A percentile compares a stretch with the other conserved stretches of the same genome.
These are phyloP conservation scores for Erebia ligea DNA, from an alignment of 2,888 invertebrate genomes.

Conservation along the genomic window DNA sequence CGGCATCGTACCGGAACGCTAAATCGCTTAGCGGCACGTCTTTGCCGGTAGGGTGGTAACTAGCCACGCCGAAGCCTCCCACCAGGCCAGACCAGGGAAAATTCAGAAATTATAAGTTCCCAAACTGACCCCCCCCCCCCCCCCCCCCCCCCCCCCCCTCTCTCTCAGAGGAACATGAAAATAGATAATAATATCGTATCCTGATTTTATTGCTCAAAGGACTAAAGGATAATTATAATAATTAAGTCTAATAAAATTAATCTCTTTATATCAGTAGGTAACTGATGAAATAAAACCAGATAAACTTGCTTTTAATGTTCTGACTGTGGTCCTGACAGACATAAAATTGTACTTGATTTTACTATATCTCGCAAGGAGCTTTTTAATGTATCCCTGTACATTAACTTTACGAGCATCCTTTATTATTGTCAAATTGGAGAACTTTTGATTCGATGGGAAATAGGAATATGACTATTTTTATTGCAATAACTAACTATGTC, in stretches of 20 bases:
- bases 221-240: too few relatives aligned
- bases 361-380: conserved; percentile 8
- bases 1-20: too few relatives aligned
- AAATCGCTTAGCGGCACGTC: too few relatives aligned
- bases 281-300: conserved; percentile 1
- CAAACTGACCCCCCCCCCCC: too few relatives aligned
- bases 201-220: too few relatives aligned
- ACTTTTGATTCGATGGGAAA: not conserved
- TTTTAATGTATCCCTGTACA: conserved; percentile 12
- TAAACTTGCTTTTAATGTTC: conserved; percentile 3
- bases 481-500: not conserved
- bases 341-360: conserved; percentile 21
- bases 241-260: not conserved
- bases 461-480: not conserved
- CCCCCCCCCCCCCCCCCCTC: too few relatives aligned
- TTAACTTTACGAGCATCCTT: conserved; percentile 7
- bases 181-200: too few relatives aligned
- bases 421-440: not conserved
- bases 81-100: too few relatives aligned
- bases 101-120: too few relatives aligned
- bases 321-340: conserved; percentile 3
- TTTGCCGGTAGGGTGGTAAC: too few relatives aligned
- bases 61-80: too few relatives aligned
- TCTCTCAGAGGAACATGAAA: too few relatives aligned
- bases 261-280: not conserved